Evolutionary conservation across 2,113 vertebrate species (phyloP), one percentile per base, ranked within the genome.

Genomic region (Eidolon helvum): DNA sequence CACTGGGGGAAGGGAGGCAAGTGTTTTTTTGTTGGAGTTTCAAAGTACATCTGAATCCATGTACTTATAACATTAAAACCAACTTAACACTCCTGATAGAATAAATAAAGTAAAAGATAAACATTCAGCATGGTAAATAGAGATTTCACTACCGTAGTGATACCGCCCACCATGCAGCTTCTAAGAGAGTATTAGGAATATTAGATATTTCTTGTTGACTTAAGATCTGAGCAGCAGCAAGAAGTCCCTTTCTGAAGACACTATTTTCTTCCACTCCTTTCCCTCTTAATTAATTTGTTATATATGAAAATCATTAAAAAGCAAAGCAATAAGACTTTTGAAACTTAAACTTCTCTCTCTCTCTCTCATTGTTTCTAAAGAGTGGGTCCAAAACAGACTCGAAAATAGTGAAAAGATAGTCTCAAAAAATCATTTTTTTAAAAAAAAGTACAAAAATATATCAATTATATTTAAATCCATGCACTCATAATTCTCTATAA

Each of bases 301-400:
- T 65, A 38, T n/a, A 88, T 43, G 40, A 94, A 96, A 96, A 95
- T 80, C 59, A 96, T 1, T 74, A 85, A 85, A 61, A 50, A 96
- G n/a, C 5, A 61, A 50, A 96, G n/a, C 5, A 84, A 33, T 2
- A 43, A 14, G 30, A 83, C 72, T 93, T 93, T 65, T 95, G 8
- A 45, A 96, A 75, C 33, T 53, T 89, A 30, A 21, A 87, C 80
- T 68, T 74, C 16, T 24, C 43, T 50, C 33, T 24, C 43, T 50
- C 33, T 77, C 50, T 61, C 50, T 72, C 30, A 89, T n/a, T 80
- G 50, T 75, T 87, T 87, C 82, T 75, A 72, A 94, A 84, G 12
- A 83, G 2, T n/a, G 19, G 30, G 12, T 85, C 38, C 33, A 96
- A 63, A 92, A 79, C 7, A 92, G 18, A 35, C 45, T 74, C 48